Percentiles rank a stretch among this genome's conserved stretches.
Conservation (phyloP, 2,113 vertebrate species). For the Hystrix cristata region DNA sequence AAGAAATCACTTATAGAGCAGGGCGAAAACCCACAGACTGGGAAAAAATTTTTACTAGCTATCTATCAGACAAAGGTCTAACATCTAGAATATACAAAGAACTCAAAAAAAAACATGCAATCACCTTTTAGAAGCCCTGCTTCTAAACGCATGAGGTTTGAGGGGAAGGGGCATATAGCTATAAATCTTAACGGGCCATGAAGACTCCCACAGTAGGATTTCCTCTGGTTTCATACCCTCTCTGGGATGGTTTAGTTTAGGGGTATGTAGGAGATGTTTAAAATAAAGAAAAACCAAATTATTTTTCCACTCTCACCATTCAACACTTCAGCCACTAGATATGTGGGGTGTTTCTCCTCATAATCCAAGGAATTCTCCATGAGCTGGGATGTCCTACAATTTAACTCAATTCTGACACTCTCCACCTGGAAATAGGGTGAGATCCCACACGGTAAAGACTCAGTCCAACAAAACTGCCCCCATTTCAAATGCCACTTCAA, state of each 20-base stretch:
- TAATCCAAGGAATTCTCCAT: background rate
- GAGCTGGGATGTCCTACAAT: background rate
- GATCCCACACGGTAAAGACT: no score
- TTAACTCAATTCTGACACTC: background rate
- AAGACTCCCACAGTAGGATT: background rate
- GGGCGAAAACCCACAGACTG: no score
- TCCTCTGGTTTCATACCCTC: background rate
- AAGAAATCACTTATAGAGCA: no score
- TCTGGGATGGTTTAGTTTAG: background rate
- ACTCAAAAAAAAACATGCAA: background rate
- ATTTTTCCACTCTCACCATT: background rate
- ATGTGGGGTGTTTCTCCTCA: background rate
- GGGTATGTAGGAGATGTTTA: background rate
- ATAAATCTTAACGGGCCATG: background rate
- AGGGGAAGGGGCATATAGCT: background rate
- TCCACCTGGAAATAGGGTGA: background rate
- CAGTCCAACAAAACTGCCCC: background rate
- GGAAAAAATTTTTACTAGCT: no score
- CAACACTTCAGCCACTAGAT: background rate
- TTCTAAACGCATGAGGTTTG: background rate
- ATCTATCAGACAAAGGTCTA: no score
- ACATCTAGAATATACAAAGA: no score
- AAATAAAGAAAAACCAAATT: background rate
- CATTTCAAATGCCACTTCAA: background rate
- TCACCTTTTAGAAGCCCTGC: background rate